Evolutionary conservation across 2,888 invertebrate species (phyloP).

Genomic region (Leptodirus hochenwartii): DNA sequence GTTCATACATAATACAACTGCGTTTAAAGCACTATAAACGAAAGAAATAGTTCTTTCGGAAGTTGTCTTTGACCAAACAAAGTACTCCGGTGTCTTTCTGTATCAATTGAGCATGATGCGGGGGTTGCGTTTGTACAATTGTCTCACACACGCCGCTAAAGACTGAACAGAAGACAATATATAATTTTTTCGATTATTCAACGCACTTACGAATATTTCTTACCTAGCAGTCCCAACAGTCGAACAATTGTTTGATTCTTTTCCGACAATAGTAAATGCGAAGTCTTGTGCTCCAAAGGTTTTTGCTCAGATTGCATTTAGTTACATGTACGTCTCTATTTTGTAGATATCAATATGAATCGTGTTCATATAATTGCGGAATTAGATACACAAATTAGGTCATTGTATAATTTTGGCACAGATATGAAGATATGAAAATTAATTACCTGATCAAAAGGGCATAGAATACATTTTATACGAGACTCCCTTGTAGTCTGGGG

Average conservation of each 20-base stretch:
- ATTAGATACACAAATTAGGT: no score
- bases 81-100: slow-evolving; percentile 74
- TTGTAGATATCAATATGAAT: no score
- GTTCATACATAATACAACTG: slow-evolving; percentile 75
- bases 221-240: slow-evolving; percentile 74
- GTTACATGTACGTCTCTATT: no score
- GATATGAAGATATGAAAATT: no score
- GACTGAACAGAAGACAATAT: slow-evolving; percentile 54
- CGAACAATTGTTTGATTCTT: slow-evolving; percentile 75
- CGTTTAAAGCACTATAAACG: slow-evolving; percentile 70
- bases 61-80: slow-evolving; percentile 82
- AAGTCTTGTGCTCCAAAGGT: slow-evolving; percentile 47
- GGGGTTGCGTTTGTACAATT: slow-evolving; percentile 74
- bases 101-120: slow-evolving; percentile 68
- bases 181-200: neutral
- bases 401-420: no score
- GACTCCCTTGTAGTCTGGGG: no score
- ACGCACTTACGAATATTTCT: no score
- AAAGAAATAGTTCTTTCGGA: slow-evolving; percentile 76
- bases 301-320: no score
- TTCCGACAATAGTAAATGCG: slow-evolving; percentile 50
- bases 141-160: slow-evolving; percentile 67
- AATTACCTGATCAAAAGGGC: no score
- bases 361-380: no score
- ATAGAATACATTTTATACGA: no score